A percentile compares a stretch with the other conserved stretches of the same genome.
Conservation (phyloP, 2,797 vertebrate genomes). For the Arctocebus calabarensis region DNA sequence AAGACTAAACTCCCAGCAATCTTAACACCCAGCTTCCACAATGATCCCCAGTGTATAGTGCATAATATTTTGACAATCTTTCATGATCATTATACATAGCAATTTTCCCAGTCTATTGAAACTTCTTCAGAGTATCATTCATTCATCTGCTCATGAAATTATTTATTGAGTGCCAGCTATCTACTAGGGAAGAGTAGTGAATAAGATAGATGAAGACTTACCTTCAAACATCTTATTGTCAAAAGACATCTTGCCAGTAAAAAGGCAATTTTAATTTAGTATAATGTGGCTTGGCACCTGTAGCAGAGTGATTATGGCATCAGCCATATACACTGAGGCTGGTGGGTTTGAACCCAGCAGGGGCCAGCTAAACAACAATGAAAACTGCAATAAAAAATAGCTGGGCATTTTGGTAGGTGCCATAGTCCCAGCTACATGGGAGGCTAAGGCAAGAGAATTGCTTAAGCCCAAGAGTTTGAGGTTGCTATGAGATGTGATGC, state of each 20-base stretch:
- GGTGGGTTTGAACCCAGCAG: no score
- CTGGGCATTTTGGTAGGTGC: no score
- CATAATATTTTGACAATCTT: not conserved
- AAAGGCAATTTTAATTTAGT: not conserved
- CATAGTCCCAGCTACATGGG: no score
- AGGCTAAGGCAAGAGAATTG: no score
- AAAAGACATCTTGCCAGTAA: not conserved
- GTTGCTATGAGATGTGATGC: no score
- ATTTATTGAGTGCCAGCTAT: not conserved
- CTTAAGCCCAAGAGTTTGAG: no score
- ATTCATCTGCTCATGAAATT: not conserved
- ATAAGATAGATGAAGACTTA: not conserved
- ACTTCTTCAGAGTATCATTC: not conserved
- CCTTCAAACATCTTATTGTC: not conserved
- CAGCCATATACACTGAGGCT: no score
- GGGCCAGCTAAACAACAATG: no score
- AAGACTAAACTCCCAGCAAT: not conserved
- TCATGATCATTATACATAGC: not conserved
- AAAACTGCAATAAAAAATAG: no score
- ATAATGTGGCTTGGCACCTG: no score
- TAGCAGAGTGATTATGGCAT: no score
- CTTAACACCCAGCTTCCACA: not conserved
- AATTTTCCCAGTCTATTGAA: not conserved
- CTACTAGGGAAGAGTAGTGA: not conserved
- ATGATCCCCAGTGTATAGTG: not conserved